Evolutionary conservation across 2,888 invertebrate genomes (phyloP).

Genomic region (Drosophila birchii): DNA sequence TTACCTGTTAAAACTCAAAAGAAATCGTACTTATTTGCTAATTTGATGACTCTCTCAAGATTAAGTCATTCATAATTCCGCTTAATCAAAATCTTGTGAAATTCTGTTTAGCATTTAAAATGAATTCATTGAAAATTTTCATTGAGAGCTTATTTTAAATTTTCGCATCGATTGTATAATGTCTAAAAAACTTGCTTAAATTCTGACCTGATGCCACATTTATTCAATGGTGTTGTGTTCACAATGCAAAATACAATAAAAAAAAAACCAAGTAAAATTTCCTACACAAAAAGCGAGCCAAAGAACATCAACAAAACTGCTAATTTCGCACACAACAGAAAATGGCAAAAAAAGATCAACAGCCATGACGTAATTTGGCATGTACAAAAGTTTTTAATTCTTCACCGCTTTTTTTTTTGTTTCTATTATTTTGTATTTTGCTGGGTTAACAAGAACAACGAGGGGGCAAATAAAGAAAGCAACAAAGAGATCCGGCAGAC

Average conservation of each 20-base stretch:
- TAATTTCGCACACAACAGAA: conserved; percentile 34
- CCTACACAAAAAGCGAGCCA: conserved; percentile 17
- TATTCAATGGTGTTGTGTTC: conserved; percentile 5
- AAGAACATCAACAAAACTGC: conserved; percentile 20
- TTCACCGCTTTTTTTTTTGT: conserved; percentile 31
- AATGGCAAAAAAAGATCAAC: conserved; percentile 35
- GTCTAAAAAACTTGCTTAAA: not conserved
- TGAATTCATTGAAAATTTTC: not conserved
- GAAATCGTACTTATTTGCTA: not conserved
- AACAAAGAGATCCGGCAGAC: conserved; percentile 16
- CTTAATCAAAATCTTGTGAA: not conserved
- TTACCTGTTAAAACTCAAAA: not conserved
- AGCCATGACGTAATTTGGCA: conserved; percentile 71
- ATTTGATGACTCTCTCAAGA: not conserved
- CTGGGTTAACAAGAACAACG: conserved; percentile 46
- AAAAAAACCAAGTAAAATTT: conserved; percentile 9
- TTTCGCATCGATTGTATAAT: conserved; percentile 5
- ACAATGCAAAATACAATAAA: conserved; percentile 14
- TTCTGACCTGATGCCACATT: conserved; percentile 43
- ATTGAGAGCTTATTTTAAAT: not conserved
- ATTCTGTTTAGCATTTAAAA: not conserved
- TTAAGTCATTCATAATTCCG: conserved; percentile 1
- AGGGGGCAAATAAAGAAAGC: conserved; percentile 8
- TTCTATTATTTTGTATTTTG: not conserved
- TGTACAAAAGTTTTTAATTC: conserved; percentile 65